phyloP scores from a whole-genome alignment of 2,113 vertebrate species.

The Narcine bancroftii region DNA sequence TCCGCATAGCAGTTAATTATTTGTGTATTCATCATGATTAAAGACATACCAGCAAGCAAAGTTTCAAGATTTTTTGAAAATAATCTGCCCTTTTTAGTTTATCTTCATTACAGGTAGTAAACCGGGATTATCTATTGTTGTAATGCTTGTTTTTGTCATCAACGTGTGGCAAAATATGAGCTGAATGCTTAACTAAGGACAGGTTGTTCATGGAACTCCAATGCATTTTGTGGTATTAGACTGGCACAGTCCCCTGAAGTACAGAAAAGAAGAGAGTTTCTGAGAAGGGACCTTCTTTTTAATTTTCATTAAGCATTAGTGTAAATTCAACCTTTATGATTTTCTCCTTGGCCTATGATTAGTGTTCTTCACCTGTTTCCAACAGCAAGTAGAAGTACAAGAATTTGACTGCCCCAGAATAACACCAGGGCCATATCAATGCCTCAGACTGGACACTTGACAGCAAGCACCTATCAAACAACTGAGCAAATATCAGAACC shows the following conservation, averaged over 20 bases:
- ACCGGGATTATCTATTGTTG: neutral
- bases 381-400: neutral
- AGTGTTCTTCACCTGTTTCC: neutral
- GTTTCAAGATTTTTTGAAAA: neutral
- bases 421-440: neutral
- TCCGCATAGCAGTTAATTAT: neutral
- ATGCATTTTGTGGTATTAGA: neutral
- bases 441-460: neutral
- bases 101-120: neutral
- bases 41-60: neutral
- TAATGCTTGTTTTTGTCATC: neutral
- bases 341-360: neutral
- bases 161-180: neutral
- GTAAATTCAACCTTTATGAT: neutral
- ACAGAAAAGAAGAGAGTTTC: neutral
- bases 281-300: neutral
- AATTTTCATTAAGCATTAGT: neutral
- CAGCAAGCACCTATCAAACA: too few relatives aligned
- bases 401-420: neutral
- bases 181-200: neutral
- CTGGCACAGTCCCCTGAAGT: neutral
- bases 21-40: neutral
- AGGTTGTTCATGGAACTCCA: neutral
- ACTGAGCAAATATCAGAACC: too few relatives aligned
- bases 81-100: neutral